Percentiles rank a stretch among this genome's conserved stretches.
phyloP scores from a whole-genome alignment of 2,888 invertebrate genomes.

The Drosophila subquinaria region DNA sequence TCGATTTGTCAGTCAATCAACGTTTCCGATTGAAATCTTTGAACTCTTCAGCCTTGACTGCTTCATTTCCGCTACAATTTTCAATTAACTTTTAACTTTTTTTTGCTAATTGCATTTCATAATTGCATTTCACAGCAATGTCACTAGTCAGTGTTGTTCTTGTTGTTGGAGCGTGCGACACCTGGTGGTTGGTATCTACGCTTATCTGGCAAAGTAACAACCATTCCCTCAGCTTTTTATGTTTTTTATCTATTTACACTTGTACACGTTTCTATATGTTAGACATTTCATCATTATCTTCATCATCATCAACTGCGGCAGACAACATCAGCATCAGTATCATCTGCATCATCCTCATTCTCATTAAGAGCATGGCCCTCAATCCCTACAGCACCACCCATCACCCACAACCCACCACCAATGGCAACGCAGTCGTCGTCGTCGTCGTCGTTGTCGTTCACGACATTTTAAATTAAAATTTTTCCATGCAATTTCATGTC shows the following conservation, averaged over 20 bases:
- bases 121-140: conserved; percentile 76
- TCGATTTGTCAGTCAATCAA: conserved; percentile 66
- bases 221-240: neutral
- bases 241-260: conserved; percentile 78
- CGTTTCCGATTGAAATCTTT: conserved; percentile 35
- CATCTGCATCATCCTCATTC: conserved; percentile 46
- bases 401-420: conserved; percentile 7
- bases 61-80: conserved; percentile 69
- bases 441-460: conserved; percentile 6
- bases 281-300: conserved; percentile 66
- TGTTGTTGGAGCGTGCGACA: conserved; percentile 24
- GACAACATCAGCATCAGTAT: conserved; percentile 41
- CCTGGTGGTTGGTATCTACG: conserved; percentile 25
- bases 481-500: conserved; percentile 69
- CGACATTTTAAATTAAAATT: conserved; percentile 55
- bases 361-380: conserved; percentile 37
- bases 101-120: conserved; percentile 71
- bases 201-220: conserved; percentile 32
- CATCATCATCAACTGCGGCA: conserved; percentile 48
- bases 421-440: conserved; percentile 16
- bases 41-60: conserved; percentile 2
- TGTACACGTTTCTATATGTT: conserved; percentile 74
- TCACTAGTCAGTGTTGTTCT: conserved; percentile 2
- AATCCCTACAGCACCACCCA: conserved; percentile 17
- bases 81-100: conserved; percentile 63